Percentiles rank a stretch among this genome's conserved stretches.
Evolutionary conservation across 2,797 vertebrate genomes (phyloP).

Genomic region (Myripristis murdjan): DNA sequence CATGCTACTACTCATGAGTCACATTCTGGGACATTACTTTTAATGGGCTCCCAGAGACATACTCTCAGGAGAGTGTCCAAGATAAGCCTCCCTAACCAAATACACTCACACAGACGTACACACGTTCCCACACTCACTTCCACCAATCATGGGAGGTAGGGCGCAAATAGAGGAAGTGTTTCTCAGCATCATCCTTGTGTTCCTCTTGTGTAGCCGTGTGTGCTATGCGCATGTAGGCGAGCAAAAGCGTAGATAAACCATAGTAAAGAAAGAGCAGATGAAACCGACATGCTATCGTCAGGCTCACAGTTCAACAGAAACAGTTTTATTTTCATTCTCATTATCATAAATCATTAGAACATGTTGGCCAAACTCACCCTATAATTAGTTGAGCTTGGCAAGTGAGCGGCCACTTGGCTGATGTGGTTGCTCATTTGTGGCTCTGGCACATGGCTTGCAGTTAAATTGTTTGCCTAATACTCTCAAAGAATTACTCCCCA

Average conservation of each 20-base stretch:
- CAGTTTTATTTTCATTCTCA: conserved; percentile 63
- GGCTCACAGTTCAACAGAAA: conserved; percentile 50
- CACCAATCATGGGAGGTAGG: no score
- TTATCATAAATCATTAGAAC: conserved; percentile 77
- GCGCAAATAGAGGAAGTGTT: no score
- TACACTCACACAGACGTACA: no score
- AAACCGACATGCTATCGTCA: conserved; percentile 40
- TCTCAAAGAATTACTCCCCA: conserved; percentile 70
- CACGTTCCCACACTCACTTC: no score
- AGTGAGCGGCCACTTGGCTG: conserved; percentile 68
- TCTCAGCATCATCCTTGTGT: no score
- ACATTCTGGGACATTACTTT: conserved; percentile 18
- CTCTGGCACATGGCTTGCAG: conserved; percentile 65
- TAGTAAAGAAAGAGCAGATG: conserved; percentile 14
- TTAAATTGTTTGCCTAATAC: conserved; percentile 77
- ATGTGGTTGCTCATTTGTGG: conserved; percentile 73
- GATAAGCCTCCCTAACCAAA: no score
- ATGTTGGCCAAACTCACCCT: conserved; percentile 59
- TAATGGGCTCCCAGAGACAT: conserved; percentile 21
- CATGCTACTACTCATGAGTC: conserved; percentile 17
- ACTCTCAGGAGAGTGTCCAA: neutral
- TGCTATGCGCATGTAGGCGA: no score
- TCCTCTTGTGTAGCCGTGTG: no score
- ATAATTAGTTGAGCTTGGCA: conserved; percentile 83
- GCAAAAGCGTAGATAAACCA: no score